Percentiles rank a stretch among this genome's conserved stretches.
Conservation (phyloP, 2,888 invertebrate species). For the Troilus luridus region DNA sequence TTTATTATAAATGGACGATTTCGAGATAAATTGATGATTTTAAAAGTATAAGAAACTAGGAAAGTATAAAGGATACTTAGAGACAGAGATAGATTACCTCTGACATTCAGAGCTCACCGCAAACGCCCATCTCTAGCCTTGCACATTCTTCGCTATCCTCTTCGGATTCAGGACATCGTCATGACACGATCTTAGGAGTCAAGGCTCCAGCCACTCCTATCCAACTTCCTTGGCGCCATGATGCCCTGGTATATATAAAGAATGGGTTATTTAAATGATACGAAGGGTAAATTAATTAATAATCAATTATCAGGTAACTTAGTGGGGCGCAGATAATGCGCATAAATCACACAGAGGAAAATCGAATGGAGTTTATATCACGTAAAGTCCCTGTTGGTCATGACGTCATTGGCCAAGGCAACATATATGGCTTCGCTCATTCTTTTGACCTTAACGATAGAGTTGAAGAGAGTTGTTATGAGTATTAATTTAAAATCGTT, state of each 20-base stretch:
- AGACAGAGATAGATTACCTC: neutral
- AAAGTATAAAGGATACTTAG: neutral
- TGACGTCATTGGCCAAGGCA: neutral
- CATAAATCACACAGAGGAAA: neutral
- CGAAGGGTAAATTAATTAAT: neutral
- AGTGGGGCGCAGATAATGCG: neutral
- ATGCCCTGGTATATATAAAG: neutral
- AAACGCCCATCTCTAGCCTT: slow-evolving; percentile 15
- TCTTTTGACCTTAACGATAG: neutral
- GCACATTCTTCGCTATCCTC: neutral
- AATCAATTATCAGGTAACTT: neutral
- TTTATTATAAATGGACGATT: neutral
- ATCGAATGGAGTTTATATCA: neutral
- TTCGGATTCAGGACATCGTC: slow-evolving; percentile 1
- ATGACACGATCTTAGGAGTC: neutral
- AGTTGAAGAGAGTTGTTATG: too few species aligned
- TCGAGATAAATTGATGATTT: neutral
- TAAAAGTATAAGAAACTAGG: neutral
- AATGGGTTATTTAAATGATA: neutral
- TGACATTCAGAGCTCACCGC: neutral
- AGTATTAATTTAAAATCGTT: too few species aligned
- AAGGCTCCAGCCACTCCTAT: slow-evolving; percentile 16
- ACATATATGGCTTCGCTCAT: neutral
- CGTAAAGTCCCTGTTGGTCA: neutral
- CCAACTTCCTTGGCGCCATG: neutral